Evolutionary conservation across 2,888 invertebrate species (phyloP).

Genomic region (Zaprionus obscuricornis): DNA sequence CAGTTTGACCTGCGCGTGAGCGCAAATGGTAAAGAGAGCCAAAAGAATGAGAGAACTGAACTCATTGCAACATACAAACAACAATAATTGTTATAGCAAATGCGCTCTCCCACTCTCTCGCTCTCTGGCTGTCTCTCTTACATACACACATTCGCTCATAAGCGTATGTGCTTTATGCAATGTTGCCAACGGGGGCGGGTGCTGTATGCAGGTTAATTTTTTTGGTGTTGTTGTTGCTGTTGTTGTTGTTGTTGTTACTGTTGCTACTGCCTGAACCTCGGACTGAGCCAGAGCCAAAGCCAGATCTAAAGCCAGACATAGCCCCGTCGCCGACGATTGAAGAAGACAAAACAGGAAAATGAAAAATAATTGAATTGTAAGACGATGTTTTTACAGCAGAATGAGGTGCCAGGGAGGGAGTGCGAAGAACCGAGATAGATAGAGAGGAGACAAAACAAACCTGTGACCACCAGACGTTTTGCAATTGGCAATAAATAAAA

Average conservation of each 20-base stretch:
- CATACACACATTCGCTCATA: constrained; percentile 1
- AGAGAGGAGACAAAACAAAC: constrained; percentile 18
- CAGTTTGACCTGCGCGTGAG: constrained; percentile 57
- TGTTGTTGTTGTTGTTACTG: constrained; percentile 43
- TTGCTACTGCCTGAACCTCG: constrained; percentile 24
- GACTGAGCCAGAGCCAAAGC: constrained; percentile 3
- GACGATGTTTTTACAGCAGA: constrained; percentile 52
- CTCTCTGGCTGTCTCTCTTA: constrained; percentile 3
- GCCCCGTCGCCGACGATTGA: constrained; percentile 48
- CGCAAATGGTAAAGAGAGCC: constrained; percentile 24
- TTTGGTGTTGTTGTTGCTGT: constrained; percentile 43
- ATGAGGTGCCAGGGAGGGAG: constrained; percentile 7
- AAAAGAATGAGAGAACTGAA: constrained; percentile 29
- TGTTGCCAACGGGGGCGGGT: constrained; percentile 48
- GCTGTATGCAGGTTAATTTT: constrained; percentile 71
- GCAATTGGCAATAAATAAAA: constrained; percentile 76
- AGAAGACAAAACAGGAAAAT: constrained; percentile 78
- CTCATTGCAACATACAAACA: constrained; percentile 63
- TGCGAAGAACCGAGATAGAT: not conserved
- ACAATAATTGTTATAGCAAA: constrained; percentile 37
- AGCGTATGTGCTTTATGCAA: constrained; percentile 68
- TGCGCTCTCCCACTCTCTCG: constrained; percentile 20
- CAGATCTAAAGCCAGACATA: constrained; percentile 40
- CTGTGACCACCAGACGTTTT: constrained; percentile 61
- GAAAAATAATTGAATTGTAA: constrained; percentile 79